phyloP scores from a whole-genome alignment of 2,888 invertebrate species.

The Acronicta leporina region DNA sequence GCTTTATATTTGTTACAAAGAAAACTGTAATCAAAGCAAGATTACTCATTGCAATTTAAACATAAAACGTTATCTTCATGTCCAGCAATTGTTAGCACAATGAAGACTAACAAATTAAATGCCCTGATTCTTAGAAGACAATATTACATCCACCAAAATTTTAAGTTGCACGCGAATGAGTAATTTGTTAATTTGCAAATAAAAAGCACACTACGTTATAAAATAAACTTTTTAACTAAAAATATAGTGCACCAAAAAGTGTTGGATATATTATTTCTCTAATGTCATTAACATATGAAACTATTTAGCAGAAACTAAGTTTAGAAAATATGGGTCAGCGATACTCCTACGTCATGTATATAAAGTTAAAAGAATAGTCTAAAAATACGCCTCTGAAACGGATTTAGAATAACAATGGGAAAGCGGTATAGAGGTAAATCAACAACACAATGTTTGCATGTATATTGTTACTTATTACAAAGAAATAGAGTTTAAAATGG shows the following conservation, averaged over 20 bases:
- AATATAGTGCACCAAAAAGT: neutral
- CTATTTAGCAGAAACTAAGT: slow-evolving; percentile 38
- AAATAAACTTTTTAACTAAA: neutral
- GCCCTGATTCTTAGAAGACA: slow-evolving; percentile 47
- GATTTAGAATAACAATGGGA: slow-evolving; percentile 76
- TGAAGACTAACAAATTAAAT: slow-evolving; percentile 48
- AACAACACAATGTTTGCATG: slow-evolving; percentile 33
- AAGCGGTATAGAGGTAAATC: slow-evolving; percentile 58
- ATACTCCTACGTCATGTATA: slow-evolving; percentile 64
- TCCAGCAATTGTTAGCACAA: slow-evolving; percentile 48
- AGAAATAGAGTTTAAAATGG: slow-evolving; percentile 47
- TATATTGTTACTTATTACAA: slow-evolving; percentile 31
- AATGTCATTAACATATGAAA: slow-evolving; percentile 10
- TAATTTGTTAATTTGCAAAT: slow-evolving; percentile 18
- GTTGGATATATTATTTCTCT: slow-evolving; percentile 6
- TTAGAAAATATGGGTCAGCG: slow-evolving; percentile 72
- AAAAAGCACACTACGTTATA: slow-evolving; percentile 8
- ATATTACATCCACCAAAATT: slow-evolving; percentile 31
- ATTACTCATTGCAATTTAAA: slow-evolving; percentile 46
- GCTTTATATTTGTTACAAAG: slow-evolving; percentile 26
- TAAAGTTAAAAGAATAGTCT: slow-evolving; percentile 67
- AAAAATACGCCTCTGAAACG: slow-evolving; percentile 67
- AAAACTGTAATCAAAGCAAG: slow-evolving; percentile 17
- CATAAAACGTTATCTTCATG: slow-evolving; percentile 43
- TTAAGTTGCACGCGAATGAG: slow-evolving; percentile 41